Evolutionary conservation across 2,797 vertebrate species (phyloP).

Genomic region (Hapalemur alaotrensis): DNA sequence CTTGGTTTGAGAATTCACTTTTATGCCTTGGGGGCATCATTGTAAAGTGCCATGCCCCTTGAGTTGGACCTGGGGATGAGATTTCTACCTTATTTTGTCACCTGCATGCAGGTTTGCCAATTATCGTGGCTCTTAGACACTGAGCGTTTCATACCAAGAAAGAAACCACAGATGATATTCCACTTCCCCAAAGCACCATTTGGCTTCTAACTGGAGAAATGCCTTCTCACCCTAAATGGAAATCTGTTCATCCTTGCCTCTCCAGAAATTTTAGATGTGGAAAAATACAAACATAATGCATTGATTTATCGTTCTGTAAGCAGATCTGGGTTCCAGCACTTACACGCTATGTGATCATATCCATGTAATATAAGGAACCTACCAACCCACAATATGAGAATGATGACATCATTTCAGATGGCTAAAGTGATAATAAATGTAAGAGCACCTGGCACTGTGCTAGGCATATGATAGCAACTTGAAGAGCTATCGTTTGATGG

Average conservation of each 20-base stretch:
- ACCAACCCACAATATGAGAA: neutral
- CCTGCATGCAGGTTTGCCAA: neutral
- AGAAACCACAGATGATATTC: neutral
- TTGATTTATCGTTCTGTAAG: neutral
- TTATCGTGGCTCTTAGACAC: neutral
- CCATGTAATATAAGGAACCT: neutral
- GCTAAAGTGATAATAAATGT: neutral
- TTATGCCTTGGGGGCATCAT: neutral
- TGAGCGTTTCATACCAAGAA: neutral
- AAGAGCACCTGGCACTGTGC: neutral
- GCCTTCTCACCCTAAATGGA: neutral
- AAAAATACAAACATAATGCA: neutral
- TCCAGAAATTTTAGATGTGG: neutral
- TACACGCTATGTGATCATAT: neutral
- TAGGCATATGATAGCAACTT: neutral
- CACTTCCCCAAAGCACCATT: neutral
- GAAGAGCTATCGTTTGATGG: neutral
- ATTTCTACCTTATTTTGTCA: neutral
- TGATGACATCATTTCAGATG: neutral
- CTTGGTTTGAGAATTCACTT: neutral
- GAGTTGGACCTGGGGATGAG: neutral
- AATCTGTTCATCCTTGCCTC: neutral
- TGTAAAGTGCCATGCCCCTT: neutral
- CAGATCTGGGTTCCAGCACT: neutral
- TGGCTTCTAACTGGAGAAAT: neutral